Conservation (phyloP, 2,888 invertebrate species). For the Bimastos eiseni region DNA sequence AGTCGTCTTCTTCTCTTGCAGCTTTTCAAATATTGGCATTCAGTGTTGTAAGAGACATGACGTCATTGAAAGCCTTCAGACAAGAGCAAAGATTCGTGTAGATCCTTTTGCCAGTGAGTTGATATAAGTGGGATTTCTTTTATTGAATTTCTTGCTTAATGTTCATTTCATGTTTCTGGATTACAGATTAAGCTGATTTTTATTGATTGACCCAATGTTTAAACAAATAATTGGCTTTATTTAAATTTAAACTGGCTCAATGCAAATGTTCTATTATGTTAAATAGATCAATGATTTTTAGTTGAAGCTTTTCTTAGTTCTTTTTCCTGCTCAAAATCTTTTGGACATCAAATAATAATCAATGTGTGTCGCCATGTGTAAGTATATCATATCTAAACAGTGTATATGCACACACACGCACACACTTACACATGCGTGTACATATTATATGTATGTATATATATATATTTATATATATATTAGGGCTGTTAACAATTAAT, state of each 20-base stretch:
- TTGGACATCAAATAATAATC: neutral
- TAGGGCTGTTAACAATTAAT: no score
- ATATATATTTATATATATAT: neutral
- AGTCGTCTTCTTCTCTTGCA: neutral
- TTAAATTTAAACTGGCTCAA: neutral
- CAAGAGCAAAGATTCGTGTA: conserved; percentile 81
- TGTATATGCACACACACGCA: neutral
- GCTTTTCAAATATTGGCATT: conserved; percentile 88
- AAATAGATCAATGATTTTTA: neutral
- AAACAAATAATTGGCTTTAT: neutral
- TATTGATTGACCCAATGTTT: neutral
- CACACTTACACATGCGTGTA: no score
- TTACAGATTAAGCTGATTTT: neutral
- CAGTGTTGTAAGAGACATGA: conserved; percentile 95
- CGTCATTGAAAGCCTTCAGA: conserved; percentile 79
- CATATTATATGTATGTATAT: no score
- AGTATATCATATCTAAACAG: neutral
- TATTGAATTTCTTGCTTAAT: neutral
- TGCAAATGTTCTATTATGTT: neutral
- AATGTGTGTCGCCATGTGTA: neutral
- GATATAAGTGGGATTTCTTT: neutral
- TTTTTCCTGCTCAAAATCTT: neutral
- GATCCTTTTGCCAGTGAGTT: conserved; percentile 89
- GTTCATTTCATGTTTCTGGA: neutral
- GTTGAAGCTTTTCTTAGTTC: neutral